Percentiles rank a stretch among this genome's conserved stretches.
These are phyloP conservation scores for Myanophis thanlyinensis DNA, from an alignment of 2,113 vertebrate genomes.

Conservation along the genomic window DNA sequence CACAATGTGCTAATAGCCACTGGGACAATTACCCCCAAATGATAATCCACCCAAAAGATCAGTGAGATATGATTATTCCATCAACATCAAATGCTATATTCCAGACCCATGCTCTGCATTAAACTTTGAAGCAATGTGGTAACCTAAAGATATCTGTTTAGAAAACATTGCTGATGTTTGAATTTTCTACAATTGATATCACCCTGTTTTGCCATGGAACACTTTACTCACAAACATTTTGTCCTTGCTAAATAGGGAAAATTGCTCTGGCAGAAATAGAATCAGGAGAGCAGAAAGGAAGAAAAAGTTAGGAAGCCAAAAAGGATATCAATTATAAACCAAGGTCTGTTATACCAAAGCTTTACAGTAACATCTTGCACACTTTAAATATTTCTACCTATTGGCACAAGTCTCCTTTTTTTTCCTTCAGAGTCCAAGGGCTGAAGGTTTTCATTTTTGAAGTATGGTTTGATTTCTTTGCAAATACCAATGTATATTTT, in stretches of 20 bases:
- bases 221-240: neutral
- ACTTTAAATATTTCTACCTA: neutral
- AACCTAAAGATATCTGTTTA: neutral
- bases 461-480: neutral
- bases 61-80: neutral
- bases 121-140: neutral
- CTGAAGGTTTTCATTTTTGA: neutral
- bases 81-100: constrained; percentile 3
- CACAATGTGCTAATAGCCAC: neutral
- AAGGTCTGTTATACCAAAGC: neutral
- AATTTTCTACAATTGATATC: neutral
- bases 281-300: neutral
- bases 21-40: neutral
- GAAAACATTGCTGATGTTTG: neutral
- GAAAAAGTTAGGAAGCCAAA: neutral
- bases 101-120: neutral
- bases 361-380: neutral
- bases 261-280: neutral
- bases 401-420: neutral
- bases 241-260: neutral
- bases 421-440: neutral
- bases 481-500: neutral
- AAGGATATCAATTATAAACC: neutral
- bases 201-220: neutral
- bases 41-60: neutral